These are phyloP conservation scores for Drosophila percnosoma DNA, from an alignment of 2,888 invertebrate genomes.

Conservation along the genomic window DNA sequence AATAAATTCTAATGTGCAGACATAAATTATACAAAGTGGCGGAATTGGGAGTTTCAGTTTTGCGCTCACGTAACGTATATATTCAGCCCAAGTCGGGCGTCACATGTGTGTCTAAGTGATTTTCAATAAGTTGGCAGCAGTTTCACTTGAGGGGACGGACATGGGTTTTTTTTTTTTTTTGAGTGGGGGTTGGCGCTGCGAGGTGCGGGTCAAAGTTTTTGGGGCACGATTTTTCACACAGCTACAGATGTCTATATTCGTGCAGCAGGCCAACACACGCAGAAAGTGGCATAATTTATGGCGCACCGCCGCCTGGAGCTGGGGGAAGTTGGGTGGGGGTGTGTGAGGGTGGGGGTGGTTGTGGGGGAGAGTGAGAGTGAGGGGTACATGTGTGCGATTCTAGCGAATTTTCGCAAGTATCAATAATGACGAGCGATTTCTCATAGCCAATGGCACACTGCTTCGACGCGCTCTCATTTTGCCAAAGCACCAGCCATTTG, in stretches of 20 bases:
- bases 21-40: slow-evolving; percentile 67
- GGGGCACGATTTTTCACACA: slow-evolving; percentile 79
- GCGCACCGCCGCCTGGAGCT: slow-evolving; percentile 25
- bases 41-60: slow-evolving; percentile 38
- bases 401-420: slow-evolving; percentile 74
- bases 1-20: slow-evolving; percentile 60
- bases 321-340: background rate
- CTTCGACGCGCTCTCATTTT: slow-evolving; percentile 59
- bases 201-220: slow-evolving; percentile 70
- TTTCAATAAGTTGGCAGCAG: slow-evolving; percentile 75
- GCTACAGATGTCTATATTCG: slow-evolving; percentile 76
- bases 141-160: slow-evolving; percentile 6
- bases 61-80: slow-evolving; percentile 64
- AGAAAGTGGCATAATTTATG: slow-evolving; percentile 75
- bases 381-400: slow-evolving; percentile 58
- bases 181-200: background rate
- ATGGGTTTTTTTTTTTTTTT: background rate
- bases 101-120: slow-evolving; percentile 80
- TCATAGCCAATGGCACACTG: slow-evolving; percentile 58
- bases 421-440: slow-evolving; percentile 81
- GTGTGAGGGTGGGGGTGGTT: background rate
- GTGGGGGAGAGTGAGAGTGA: background rate
- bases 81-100: slow-evolving; percentile 36
- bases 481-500: slow-evolving; percentile 80
- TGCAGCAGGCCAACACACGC: slow-evolving; percentile 47